A percentile compares a stretch with the other conserved stretches of the same genome.
Conservation (phyloP, 2,113 vertebrate genomes). For the Acanthochromis polyacanthus region DNA sequence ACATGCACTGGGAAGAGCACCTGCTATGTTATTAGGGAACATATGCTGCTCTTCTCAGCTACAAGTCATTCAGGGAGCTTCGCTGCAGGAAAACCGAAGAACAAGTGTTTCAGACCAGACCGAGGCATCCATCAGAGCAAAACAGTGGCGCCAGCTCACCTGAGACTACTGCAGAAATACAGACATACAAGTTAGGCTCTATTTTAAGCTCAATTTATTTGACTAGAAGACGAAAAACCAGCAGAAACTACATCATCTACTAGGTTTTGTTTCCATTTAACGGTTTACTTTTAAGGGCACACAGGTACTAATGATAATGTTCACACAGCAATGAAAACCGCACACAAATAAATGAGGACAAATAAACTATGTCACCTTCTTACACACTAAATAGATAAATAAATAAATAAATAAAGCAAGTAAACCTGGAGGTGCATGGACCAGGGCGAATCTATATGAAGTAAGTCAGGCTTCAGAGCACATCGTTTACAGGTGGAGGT, state of each 20-base stretch:
- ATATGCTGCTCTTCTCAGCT: slow-evolving; percentile 64
- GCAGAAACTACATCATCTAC: not conserved
- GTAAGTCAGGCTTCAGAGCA: no score
- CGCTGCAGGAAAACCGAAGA: slow-evolving; percentile 20
- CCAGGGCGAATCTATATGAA: no score
- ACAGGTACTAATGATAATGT: no score
- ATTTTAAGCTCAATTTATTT: not conserved
- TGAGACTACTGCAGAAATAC: not conserved
- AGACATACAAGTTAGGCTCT: not conserved
- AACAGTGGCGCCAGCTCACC: not conserved
- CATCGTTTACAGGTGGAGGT: no score
- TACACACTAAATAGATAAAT: no score
- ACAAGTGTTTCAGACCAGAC: slow-evolving; percentile 29
- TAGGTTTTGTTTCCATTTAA: no score
- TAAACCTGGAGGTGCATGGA: no score
- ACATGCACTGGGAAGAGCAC: slow-evolving; percentile 61
- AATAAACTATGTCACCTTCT: no score
- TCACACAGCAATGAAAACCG: no score
- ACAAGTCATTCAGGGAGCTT: slow-evolving; percentile 46
- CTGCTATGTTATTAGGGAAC: slow-evolving; percentile 64
- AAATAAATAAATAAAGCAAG: no score
- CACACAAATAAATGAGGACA: no score
- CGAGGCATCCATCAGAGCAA: not conserved
- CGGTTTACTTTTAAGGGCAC: no score
- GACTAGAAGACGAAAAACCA: not conserved